Base-by-base conservation (phyloP, 2,888 invertebrate species). In the Bellardia pandia region DNA sequence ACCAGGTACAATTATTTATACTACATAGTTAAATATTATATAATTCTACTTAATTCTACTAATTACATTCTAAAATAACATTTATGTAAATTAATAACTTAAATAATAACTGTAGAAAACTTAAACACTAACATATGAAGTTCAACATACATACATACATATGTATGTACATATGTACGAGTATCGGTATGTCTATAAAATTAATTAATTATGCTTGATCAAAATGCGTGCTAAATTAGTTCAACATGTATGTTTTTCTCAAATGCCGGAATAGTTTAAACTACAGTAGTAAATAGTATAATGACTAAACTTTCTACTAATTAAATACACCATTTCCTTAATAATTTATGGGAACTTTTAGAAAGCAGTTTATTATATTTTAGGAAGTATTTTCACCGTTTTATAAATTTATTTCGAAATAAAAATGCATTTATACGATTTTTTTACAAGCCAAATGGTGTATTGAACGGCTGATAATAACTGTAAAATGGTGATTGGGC, bases 1-100 rank as follows among this genome's bases (percentile, higher is more conserved):
- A 74, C 40, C 81, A 82, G 85, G 81, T 87, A 85, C 85, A 82
- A 85, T 78, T 23, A 72, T 16, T 16, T 69, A 60, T 51, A 60
- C 8, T 71, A n/a, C 13, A 60, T 60, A 69, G n/a, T 56, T 45
- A 30, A 13, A 58, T 58, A 58, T 13, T 58, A 33, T 58, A 58
- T 23, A 23, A 56, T 56, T 9, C 16, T n/a, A 53, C 7, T 51
- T 51, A n/a, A 8, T 53, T n/a, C 4, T 56, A 56, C 7, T 23
- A 56, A 16, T 23, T 56, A 23, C 23, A 23, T 23, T 23, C 23
- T 23, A 56, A 9, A 56, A 16, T 56, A 16, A 56, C 56, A 23
- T 16, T 8, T 23, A 16, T 16, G n/a, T 56, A n/a, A 7, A 7
- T 45, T 6, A n/a, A n/a, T 14, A 53, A 53, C 14, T 53, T 53